Base-by-base conservation (phyloP, 2,113 vertebrate genomes). In the Mobula birostris region DNA sequence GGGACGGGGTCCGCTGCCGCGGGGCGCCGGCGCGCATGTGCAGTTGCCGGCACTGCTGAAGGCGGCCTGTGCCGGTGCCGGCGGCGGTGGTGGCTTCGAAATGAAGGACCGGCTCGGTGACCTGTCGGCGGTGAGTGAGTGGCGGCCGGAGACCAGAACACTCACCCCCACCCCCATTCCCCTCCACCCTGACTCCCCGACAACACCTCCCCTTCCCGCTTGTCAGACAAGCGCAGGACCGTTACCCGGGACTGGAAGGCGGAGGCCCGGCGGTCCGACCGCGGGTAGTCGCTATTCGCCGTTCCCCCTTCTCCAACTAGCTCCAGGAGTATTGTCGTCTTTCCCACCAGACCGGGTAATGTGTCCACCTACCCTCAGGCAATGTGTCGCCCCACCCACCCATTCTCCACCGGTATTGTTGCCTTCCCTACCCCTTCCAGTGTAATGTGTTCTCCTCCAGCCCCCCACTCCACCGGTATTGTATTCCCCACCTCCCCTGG, bases 41-140 rank as follows among this genome's bases (percentile, higher is more conserved):
- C 79, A 14, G n/a, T 9, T 32, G n/a, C 79, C 79, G 40, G 79
- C 15, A 8, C 1, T 32, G 29, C 11, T 9, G 32, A 21, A 5
- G 27, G 27, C 2, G 29, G 48, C 48, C 48, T 11, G 48, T 48
- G 48, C 48, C 0, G 48, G 48, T 9, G 77, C 21, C 12, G 76
- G 7, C 29, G 32, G 29, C 12, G 79, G n/a, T 32, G 3, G 27
- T 24, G 19, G 21, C 29, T 0, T 17, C 66, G 97, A 94, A 94
- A 99, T 99, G 98, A 98, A 97, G 97, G 98, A 99, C 96, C 97
- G 98, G 92, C 96, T 99, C 95, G 96, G 97, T 0, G 98, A 99
- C 92, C 95, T 99, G 95, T 95, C 95, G 24, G 96, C 96, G 95
- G 98, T 98, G 96, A 98, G 98, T 72, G 66, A 40, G 5, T 24